phyloP scores from a whole-genome alignment of 2,888 invertebrate genomes.

The Pollenia griseotomentosa region DNA sequence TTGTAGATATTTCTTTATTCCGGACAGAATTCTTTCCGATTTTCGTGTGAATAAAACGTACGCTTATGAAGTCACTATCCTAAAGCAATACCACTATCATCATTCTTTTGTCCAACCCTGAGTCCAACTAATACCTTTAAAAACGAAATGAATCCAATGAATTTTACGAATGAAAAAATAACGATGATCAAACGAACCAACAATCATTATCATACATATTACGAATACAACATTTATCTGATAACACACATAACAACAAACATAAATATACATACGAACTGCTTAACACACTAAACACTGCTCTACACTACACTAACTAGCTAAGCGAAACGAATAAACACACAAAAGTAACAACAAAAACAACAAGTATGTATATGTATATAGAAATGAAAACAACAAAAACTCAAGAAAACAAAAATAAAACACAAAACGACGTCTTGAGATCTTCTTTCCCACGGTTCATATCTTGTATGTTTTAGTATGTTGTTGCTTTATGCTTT shows the following conservation, averaged over 20 bases:
- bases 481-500: slow-evolving; percentile 74
- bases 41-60: too few relatives aligned
- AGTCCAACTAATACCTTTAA: slow-evolving; percentile 4
- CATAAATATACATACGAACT: not conserved
- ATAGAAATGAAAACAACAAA: slow-evolving; percentile 38
- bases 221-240: slow-evolving; percentile 8
- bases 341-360: slow-evolving; percentile 45
- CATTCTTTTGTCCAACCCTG: not conserved
- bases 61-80: too few relatives aligned
- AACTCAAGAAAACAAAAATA: slow-evolving; percentile 63
- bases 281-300: not conserved
- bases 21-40: too few relatives aligned
- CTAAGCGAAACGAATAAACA: slow-evolving; percentile 66
- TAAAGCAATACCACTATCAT: too few relatives aligned
- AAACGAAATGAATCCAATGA: slow-evolving; percentile 27
- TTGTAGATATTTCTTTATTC: too few relatives aligned
- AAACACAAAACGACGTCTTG: slow-evolving; percentile 79
- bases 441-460: slow-evolving; percentile 84
- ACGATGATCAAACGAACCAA: slow-evolving; percentile 34
- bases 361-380: slow-evolving; percentile 20
- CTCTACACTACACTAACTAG: slow-evolving; percentile 42
- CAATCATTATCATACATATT: not conserved
- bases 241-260: slow-evolving; percentile 34
- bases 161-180: slow-evolving; percentile 36
- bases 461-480: slow-evolving; percentile 81